phyloP scores from a whole-genome alignment of 2,797 vertebrate genomes.

The Crocidura indochinensis region DNA sequence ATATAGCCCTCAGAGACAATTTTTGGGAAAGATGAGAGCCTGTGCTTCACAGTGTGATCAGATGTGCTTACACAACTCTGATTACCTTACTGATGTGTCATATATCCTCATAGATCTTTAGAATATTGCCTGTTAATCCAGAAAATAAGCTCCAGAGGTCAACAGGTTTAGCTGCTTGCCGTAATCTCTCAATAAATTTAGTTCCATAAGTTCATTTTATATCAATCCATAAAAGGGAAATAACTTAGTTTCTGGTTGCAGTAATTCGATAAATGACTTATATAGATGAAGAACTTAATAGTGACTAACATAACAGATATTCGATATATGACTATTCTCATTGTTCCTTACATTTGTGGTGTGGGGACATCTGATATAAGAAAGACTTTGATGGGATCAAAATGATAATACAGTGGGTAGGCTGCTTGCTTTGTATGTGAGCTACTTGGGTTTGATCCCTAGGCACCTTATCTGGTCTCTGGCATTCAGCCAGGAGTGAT shows the following conservation, averaged over 20 bases:
- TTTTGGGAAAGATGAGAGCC: background rate
- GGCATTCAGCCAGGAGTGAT: too few relatives aligned
- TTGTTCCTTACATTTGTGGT: background rate
- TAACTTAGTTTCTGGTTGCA: background rate
- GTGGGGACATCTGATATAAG: background rate
- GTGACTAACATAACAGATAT: background rate
- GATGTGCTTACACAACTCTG: constrained; percentile 6
- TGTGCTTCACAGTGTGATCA: background rate
- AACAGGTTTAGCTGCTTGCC: constrained; percentile 1
- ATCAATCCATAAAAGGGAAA: constrained; percentile 4
- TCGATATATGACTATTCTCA: background rate
- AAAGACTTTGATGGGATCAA: background rate
- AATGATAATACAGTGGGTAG: too few relatives aligned
- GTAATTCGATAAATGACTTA: constrained; percentile 22
- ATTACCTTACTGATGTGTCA: constrained; percentile 31
- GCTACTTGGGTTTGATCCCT: too few relatives aligned
- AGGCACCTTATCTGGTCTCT: too few relatives aligned
- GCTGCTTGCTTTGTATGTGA: too few relatives aligned
- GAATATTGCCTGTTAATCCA: constrained; percentile 54
- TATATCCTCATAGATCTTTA: constrained; percentile 59
- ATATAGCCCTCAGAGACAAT: background rate
- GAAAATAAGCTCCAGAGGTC: constrained; percentile 18
- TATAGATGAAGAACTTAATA: background rate
- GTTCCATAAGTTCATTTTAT: background rate
- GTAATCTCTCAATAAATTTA: constrained; percentile 37